Conservation (phyloP, 2,113 vertebrate genomes). For the Alaudala cheleensis region DNA sequence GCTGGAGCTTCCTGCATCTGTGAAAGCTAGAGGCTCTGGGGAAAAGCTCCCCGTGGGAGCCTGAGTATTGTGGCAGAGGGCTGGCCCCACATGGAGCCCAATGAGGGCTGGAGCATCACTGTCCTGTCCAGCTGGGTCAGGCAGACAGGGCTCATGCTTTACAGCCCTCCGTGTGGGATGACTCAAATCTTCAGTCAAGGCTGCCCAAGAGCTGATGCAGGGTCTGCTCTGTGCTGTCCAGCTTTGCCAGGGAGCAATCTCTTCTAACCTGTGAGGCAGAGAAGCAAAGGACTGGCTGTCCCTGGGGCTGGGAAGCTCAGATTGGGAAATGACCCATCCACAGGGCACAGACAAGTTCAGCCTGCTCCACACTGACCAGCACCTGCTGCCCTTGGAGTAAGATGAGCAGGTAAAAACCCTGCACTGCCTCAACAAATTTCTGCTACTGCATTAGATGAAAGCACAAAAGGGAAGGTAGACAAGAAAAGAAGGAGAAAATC, state of each 20-base stretch:
- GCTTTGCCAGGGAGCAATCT: neutral
- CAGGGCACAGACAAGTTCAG: neutral
- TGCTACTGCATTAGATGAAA: neutral
- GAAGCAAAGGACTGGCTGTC: neutral
- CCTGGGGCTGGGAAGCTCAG: neutral
- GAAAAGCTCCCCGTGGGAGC: fast-evolving
- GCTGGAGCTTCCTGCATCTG: neutral
- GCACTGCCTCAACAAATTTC: neutral
- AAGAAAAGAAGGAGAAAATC: neutral
- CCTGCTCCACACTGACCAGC: neutral
- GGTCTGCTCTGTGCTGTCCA: neutral
- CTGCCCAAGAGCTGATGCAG: neutral
- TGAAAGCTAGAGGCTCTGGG: neutral
- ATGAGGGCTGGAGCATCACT: neutral
- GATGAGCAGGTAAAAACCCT: neutral
- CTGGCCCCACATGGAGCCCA: neutral
- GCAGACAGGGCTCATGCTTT: neutral
- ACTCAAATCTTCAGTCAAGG: too few species aligned
- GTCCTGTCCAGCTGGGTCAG: neutral
- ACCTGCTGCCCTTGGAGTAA: neutral
- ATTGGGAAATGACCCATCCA: neutral
- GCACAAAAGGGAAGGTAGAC: neutral
- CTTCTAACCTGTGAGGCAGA: fast-evolving
- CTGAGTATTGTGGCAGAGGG: neutral
- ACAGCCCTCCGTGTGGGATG: neutral